Base-by-base conservation (phyloP, 1,140 invertebrate genomes). In the Caenorhabditis remanei region DNA sequence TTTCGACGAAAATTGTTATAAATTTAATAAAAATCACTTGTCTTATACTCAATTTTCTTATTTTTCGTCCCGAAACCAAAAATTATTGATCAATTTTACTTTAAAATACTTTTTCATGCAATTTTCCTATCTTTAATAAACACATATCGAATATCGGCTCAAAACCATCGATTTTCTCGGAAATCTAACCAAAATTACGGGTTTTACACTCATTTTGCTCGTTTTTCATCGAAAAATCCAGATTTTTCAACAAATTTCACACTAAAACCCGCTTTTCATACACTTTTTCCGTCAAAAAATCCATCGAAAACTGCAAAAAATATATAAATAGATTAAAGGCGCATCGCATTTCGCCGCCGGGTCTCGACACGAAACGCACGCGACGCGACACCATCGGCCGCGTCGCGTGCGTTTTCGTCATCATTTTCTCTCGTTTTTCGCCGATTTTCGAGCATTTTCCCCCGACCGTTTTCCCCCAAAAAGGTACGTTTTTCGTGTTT, bases 321-420 rank as follows among this genome's bases (percentile, higher is more conserved):
- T 71, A 65, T 41, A 9, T 40, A 19, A 40, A 9, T 14, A 40
- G 4, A 9, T 79, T 50, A 79, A 79, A 79, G 71, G 71, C 19
- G n/a, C 71, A 50, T 24, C 0, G 4, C 43, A 24, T 79, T 50
- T 43, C 40, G 13, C 19, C 13, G 7, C 21, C 21, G 71, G 71
- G 71, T 79, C 71, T 79, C 71, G 71, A 4, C 43, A 14, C 71
- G 71, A 79, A 79, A 71, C 65, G 65, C 65, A 50, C 71, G 71
- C 43, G 43, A 79, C 71, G 71, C 46, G 71, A 46, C 46, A 4
- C n/a, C 0, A 21, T 48, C 19, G 19, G 14, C 9, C 71, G 71
- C 65, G 65, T 46, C 65, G 65, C 65, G 40, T 24, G 61, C 24
- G 5, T 4, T 24, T 63, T 63, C 32, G 8, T 21, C 21, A 4